A percentile compares a stretch with the other conserved stretches of the same genome.
Evolutionary conservation across 2,797 vertebrate genomes (phyloP).

Genomic region (Cuniculus paca): DNA sequence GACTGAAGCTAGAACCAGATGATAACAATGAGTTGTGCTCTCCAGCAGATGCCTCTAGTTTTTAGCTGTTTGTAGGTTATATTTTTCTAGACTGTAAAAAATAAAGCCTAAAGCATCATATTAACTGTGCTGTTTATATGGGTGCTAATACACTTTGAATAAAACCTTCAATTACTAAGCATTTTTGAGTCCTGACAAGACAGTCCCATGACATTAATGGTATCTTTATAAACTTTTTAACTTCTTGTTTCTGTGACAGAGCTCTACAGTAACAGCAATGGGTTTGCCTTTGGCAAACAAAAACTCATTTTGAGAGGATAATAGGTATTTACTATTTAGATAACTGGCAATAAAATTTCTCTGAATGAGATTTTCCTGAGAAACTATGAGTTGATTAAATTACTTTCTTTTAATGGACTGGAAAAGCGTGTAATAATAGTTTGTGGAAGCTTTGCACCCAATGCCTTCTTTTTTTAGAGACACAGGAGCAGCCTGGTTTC

Average conservation of each 20-base stretch:
- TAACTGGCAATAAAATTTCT: conserved; percentile 91
- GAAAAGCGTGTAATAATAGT: conserved; percentile 90
- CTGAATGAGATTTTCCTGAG: conserved; percentile 91
- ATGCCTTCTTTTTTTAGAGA: conserved; percentile 80
- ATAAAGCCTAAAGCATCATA: conserved; percentile 87
- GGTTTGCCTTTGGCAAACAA: conserved; percentile 91
- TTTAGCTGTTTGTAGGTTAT: conserved; percentile 85
- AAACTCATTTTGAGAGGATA: conserved; percentile 91
- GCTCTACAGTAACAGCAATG: conserved; percentile 86
- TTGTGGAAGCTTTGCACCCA: conserved; percentile 90
- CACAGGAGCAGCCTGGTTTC: conserved; percentile 80
- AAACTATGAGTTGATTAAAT: conserved; percentile 92
- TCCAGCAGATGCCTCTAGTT: conserved; percentile 82
- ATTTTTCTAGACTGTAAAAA: conserved; percentile 82
- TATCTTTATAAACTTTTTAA: conserved; percentile 92
- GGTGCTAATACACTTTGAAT: conserved; percentile 89
- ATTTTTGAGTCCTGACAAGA: conserved; percentile 88
- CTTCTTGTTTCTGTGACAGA: conserved; percentile 90
- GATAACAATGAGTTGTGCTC: conserved; percentile 78
- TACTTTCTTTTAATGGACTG: conserved; percentile 94
- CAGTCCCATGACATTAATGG: conserved; percentile 89
- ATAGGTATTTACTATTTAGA: conserved; percentile 94
- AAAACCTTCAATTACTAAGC: conserved; percentile 89
- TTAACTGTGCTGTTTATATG: conserved; percentile 86
- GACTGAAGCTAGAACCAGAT: conserved; percentile 74